Base-by-base conservation (phyloP, 2,113 vertebrate genomes). In the Melanerpes formicivorus region DNA sequence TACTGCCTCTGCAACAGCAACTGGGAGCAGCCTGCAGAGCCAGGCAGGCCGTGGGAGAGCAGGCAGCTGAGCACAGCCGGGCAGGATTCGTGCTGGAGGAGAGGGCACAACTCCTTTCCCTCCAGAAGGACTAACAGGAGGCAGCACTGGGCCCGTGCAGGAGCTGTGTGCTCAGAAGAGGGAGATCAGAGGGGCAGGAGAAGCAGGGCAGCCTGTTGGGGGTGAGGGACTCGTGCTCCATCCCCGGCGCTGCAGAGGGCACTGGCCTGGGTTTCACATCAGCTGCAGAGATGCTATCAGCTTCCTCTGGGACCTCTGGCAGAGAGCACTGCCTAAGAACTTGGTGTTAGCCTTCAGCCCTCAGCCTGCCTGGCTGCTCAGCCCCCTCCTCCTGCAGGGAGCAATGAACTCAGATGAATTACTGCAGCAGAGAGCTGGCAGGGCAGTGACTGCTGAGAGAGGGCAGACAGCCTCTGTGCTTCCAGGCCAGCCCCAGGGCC, bases 271-370 rank as follows among this genome's bases (percentile, higher is more conserved):
- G 88, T 88, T 93, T 90, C 92, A 93, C 76, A 54, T 44, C 76
- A 54, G 12, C 78, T 72, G 54, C 56, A 91, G 72, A 91, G 90
- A 93, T 82, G 88, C 13, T 22, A 95, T 88, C 84, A 87, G 22
- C 59, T 93, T 81, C 90, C 88, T 87, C 63, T 93, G 34, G 73
- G 63, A 37, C 50, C 25, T 72, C 70, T 65, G 83, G 65, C 3
- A 56, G 59, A 93, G 85, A 91, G 69, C 14, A 37, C 44, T 91
- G 30, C 52, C 88, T 55, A 40, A 69, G 67, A 58, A 75, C 26
- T 48, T 32, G 42, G 66, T 44, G 34, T 40, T 55, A 44, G 8
- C 64, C 66, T 27, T 67, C 32, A 85, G 66, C 54, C 44, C 60
- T 55, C 42, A 56, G 77, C 0, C 0, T 71, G 72, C 26, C 74